A percentile compares a stretch with the other conserved stretches of the same genome.
These are phyloP conservation scores for Microtus californicus DNA, from an alignment of 2,797 vertebrate species.

Conservation along the genomic window DNA sequence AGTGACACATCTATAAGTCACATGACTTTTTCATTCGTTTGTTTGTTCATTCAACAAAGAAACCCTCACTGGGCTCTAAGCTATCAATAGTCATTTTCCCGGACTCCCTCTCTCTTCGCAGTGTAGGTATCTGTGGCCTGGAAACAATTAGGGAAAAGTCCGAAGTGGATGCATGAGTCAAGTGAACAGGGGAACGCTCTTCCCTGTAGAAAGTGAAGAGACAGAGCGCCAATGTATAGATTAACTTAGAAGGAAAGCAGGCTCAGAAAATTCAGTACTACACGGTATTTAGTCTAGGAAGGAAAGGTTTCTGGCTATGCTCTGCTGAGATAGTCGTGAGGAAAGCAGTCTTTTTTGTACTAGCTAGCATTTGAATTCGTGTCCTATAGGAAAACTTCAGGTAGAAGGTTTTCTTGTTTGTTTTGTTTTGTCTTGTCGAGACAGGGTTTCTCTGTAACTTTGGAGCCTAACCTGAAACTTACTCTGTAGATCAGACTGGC, in stretches of 20 bases:
- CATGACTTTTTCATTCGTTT: not conserved
- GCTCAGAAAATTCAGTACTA: not conserved
- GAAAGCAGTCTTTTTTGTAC: not conserved
- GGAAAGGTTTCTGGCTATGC: not conserved
- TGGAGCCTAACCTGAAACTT: no score
- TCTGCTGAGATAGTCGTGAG: not conserved
- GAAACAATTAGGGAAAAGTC: not conserved
- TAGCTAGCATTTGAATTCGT: not conserved
- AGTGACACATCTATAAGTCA: not conserved
- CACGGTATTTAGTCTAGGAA: not conserved
- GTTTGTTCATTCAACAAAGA: not conserved
- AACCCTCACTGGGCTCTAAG: not conserved
- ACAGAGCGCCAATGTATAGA: not conserved
- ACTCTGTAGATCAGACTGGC: no score
- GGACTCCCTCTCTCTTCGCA: not conserved
- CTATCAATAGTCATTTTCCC: not conserved
- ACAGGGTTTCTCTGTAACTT: no score
- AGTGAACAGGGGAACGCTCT: not conserved
- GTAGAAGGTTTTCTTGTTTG: not conserved
- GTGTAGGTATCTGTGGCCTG: not conserved
- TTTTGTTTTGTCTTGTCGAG: no score
- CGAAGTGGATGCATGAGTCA: no score
- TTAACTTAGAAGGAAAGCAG: not conserved
- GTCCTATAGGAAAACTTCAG: slow-evolving; percentile 3
- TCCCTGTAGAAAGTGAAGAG: not conserved